Percentiles rank a stretch among this genome's conserved stretches.
Conservation (phyloP, 2,797 vertebrate genomes). For the Epinephelus malabaricus region DNA sequence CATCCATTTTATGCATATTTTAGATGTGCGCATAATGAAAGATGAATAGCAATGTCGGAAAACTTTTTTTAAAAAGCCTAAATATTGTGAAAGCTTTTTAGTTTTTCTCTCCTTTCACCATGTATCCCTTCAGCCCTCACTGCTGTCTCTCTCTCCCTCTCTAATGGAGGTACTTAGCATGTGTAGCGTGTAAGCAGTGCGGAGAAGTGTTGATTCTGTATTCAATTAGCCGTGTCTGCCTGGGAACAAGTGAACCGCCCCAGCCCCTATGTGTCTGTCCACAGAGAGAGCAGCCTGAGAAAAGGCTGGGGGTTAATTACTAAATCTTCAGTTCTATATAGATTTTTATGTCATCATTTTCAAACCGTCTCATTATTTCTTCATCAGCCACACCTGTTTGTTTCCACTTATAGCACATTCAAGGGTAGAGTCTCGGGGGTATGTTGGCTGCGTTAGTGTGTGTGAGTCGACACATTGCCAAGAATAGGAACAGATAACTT, state of each 20-base stretch:
- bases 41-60: background rate
- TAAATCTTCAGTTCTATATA: constrained; percentile 34
- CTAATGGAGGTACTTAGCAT: constrained; percentile 77
- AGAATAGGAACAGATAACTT: constrained; percentile 52
- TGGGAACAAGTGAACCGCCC: constrained; percentile 62
- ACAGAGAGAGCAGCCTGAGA: constrained; percentile 20
- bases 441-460: background rate
- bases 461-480: constrained; percentile 3
- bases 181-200: constrained; percentile 77
- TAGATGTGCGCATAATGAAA: constrained; percentile 27
- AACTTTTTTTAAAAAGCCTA: background rate
- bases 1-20: constrained; percentile 11
- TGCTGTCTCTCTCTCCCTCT: constrained; percentile 31
- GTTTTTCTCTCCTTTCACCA: constrained; percentile 30
- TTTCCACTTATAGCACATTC: constrained; percentile 18
- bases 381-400: constrained; percentile 22
- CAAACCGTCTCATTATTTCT: constrained; percentile 39
- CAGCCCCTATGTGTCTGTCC: constrained; percentile 49
- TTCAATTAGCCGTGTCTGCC: constrained; percentile 79
- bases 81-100: constrained; percentile 26
- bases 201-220: constrained; percentile 78
- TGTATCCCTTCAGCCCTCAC: constrained; percentile 21
- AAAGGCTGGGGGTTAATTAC: constrained; percentile 60
- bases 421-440: constrained; percentile 1
- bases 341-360: constrained; percentile 43